Evolutionary conservation across 2,113 vertebrate species (phyloP).

Genomic region (Bombycilla garrulus): DNA sequence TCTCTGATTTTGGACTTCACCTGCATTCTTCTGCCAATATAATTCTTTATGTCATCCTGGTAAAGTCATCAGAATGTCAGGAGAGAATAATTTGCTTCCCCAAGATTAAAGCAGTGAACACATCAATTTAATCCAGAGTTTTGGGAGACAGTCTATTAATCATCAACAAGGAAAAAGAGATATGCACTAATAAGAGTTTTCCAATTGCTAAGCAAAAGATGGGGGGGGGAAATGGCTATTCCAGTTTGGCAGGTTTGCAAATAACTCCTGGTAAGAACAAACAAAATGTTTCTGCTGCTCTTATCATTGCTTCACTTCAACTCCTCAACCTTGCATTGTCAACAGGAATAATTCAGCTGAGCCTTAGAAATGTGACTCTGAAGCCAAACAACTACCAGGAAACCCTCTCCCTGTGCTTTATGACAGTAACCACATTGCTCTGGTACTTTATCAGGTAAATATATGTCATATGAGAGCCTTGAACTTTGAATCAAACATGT

Average conservation of each 20-base stretch:
- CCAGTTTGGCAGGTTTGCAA: conserved; percentile 21
- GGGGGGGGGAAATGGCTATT: not conserved
- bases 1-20: conserved; percentile 13
- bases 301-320: conserved; percentile 25
- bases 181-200: conserved; percentile 1
- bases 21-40: conserved; percentile 1
- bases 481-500: conserved; percentile 1
- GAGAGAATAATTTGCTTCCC: conserved; percentile 5
- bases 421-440: not conserved
- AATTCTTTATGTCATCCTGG: not conserved
- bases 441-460: not conserved
- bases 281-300: conserved; percentile 8
- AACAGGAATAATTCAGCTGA: conserved; percentile 38
- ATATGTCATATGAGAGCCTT: not conserved
- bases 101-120: conserved; percentile 13
- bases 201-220: not conserved
- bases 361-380: conserved; percentile 2
- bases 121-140: not conserved
- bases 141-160: not conserved
- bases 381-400: not conserved
- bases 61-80: conserved; percentile 30
- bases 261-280: conserved; percentile 28
- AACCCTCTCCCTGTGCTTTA: not conserved
- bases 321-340: conserved; percentile 11
- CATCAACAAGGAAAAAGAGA: not conserved